Evolutionary conservation across 1,140 invertebrate genomes (phyloP).

Genomic region (Nephotettix cincticeps): DNA sequence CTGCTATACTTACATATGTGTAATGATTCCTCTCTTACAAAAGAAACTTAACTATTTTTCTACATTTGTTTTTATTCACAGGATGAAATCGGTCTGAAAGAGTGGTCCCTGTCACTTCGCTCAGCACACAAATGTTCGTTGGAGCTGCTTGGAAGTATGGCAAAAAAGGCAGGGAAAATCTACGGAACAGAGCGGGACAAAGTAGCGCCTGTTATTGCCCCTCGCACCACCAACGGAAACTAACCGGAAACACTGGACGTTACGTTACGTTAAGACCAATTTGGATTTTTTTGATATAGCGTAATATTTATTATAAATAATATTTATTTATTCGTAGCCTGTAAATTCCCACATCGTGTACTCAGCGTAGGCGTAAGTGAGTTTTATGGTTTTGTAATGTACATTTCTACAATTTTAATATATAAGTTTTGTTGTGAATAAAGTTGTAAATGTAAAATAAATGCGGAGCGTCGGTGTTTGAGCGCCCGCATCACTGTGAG

Average conservation of each 20-base stretch:
- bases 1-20: no score
- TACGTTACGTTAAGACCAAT: constrained; percentile 22
- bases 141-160: constrained; percentile 90
- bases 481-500: no score
- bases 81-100: constrained; percentile 94
- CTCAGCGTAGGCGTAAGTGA: background rate
- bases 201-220: constrained; percentile 22
- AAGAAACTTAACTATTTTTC: no score
- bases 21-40: no score
- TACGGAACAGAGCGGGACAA: constrained; percentile 78
- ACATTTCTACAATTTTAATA: constrained; percentile 21
- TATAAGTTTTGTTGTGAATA: constrained; percentile 28
- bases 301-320: constrained; percentile 25
- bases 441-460: constrained; percentile 16
- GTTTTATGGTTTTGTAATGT: constrained; percentile 25
- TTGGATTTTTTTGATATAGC: constrained; percentile 25
- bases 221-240: constrained; percentile 35
- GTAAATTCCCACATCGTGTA: constrained; percentile 25
- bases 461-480: background rate
- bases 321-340: constrained; percentile 24
- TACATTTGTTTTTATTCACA: constrained; percentile 54
- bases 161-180: constrained; percentile 94
- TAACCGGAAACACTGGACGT: background rate
- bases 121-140: constrained; percentile 90
- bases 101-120: constrained; percentile 88